Percentiles rank a stretch among this genome's conserved stretches.
phyloP scores from a whole-genome alignment of 2,113 vertebrate species.

The Grallaria varia region DNA sequence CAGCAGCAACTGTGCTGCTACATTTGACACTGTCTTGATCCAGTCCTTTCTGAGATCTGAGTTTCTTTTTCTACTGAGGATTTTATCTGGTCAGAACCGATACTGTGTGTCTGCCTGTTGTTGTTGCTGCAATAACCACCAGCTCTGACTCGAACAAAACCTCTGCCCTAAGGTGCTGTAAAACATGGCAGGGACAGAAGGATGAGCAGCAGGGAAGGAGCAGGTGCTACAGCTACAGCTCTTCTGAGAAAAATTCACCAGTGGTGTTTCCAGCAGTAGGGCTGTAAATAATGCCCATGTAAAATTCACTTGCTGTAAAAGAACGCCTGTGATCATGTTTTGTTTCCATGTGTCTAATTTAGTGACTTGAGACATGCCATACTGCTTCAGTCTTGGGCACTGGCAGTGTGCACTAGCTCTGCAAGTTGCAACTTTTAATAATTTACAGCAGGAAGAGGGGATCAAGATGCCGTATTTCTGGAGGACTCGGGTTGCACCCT shows the following conservation, averaged over 20 bases:
- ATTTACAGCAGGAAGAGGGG: slow-evolving; percentile 40
- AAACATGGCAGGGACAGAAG: background rate
- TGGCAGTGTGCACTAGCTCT: background rate
- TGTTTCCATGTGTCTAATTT: slow-evolving; percentile 45
- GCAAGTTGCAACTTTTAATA: slow-evolving; percentile 35
- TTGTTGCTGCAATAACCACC: background rate
- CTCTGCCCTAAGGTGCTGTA: background rate
- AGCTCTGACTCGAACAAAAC: background rate
- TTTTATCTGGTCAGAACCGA: background rate
- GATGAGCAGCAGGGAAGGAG: background rate
- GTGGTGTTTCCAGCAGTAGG: background rate
- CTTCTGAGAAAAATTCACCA: background rate
- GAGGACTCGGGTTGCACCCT: background rate
- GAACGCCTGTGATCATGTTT: slow-evolving; percentile 45
- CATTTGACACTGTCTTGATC: background rate
- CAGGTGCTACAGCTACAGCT: background rate
- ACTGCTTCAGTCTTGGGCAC: background rate
- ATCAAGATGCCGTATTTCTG: background rate
- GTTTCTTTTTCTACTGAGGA: background rate
- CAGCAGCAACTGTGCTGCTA: background rate
- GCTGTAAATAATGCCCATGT: slow-evolving; percentile 32
- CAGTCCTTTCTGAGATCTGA: background rate
- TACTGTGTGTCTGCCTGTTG: background rate
- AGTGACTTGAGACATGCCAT: background rate
- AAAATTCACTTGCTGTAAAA: slow-evolving; percentile 62